Evolutionary conservation across 2,888 invertebrate species (phyloP).

Genomic region (Drosophila mayaguana): DNA sequence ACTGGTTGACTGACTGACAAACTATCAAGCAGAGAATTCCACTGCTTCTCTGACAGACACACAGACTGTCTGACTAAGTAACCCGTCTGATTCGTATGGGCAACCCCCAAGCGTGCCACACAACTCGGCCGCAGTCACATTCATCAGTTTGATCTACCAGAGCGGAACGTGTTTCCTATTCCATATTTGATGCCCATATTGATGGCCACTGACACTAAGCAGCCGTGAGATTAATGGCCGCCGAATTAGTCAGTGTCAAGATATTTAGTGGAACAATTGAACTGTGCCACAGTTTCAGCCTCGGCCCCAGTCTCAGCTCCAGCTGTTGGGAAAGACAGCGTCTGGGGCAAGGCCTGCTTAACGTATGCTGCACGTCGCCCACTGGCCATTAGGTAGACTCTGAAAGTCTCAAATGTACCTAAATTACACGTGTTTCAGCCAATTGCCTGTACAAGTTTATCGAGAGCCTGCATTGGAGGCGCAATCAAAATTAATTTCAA

Average conservation of each 20-base stretch:
- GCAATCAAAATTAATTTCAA: conserved; percentile 72
- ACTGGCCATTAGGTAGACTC: conserved; percentile 51
- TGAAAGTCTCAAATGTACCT: conserved; percentile 64
- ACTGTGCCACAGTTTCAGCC: conserved; percentile 30
- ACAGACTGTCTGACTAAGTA: conserved; percentile 6
- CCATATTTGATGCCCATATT: conserved; percentile 64
- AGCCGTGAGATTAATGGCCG: conserved; percentile 73
- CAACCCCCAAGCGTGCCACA: conserved; percentile 17
- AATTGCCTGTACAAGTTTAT: conserved; percentile 58
- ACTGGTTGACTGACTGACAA: background rate
- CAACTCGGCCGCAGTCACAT: conserved; percentile 34
- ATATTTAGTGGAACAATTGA: conserved; percentile 59
- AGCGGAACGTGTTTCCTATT: conserved; percentile 14
- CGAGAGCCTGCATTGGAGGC: conserved; percentile 27
- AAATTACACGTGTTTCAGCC: conserved; percentile 56
- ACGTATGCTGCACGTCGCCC: conserved; percentile 11
- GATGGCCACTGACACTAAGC: conserved; percentile 75
- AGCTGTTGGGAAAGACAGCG: conserved; percentile 3
- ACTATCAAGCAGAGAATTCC: background rate
- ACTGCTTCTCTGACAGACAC: conserved; percentile 33
- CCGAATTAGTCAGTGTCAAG: conserved; percentile 77
- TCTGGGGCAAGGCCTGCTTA: background rate
- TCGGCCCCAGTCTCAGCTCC: background rate
- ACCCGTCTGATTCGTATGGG: conserved; percentile 3
- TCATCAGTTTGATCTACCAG: conserved; percentile 39